Evolutionary conservation across 2,888 invertebrate species (phyloP).

Genomic region (Augiades crinisus): DNA sequence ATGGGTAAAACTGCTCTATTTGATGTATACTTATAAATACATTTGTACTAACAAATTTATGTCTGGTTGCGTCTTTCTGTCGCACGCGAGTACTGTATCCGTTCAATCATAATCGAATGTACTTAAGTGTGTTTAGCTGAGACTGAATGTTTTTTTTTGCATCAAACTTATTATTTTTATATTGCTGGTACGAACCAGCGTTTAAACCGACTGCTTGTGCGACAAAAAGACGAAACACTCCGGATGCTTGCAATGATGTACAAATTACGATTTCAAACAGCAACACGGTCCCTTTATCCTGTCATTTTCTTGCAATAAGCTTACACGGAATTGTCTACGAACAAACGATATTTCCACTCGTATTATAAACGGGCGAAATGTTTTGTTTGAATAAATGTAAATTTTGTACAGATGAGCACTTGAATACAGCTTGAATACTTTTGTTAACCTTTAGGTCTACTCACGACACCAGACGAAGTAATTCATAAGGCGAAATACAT

Average conservation of each 20-base stretch:
- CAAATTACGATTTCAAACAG: conserved; percentile 44
- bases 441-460: too few relatives aligned
- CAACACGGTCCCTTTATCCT: conserved; percentile 30
- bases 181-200: conserved; percentile 2
- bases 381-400: conserved; percentile 19
- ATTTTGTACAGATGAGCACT: conserved; percentile 20
- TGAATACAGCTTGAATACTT: background rate
- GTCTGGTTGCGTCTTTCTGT: conserved; percentile 44
- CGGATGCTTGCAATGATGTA: conserved; percentile 68
- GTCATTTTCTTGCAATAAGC: conserved; percentile 24
- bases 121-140: conserved; percentile 50
- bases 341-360: conserved; percentile 3
- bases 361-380: background rate
- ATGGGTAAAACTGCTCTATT: conserved; percentile 64
- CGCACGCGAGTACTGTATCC: conserved; percentile 32
- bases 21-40: conserved; percentile 49
- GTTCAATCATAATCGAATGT: conserved; percentile 46
- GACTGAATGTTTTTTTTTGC: conserved; percentile 36
- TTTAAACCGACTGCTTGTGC: conserved; percentile 28
- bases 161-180: conserved; percentile 38
- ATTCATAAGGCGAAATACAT: too few relatives aligned
- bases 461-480: too few relatives aligned
- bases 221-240: conserved; percentile 41
- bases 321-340: conserved; percentile 7
- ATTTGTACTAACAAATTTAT: conserved; percentile 59